Evolutionary conservation across 2,113 vertebrate genomes (phyloP).

Genomic region (Thalassoma bifasciatum): DNA sequence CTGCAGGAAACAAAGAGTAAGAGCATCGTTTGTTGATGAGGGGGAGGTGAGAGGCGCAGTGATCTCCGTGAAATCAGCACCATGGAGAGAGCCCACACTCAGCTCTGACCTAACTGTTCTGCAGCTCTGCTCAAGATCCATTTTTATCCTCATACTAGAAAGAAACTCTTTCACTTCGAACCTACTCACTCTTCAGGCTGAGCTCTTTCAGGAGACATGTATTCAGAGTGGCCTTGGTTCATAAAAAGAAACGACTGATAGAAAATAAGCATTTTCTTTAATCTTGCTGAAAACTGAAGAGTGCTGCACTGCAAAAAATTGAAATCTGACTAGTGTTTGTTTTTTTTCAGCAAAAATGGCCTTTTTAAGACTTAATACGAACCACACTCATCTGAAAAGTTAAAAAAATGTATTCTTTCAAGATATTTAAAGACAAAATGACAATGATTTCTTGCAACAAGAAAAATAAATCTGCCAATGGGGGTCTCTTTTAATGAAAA

Average conservation of each 20-base stretch:
- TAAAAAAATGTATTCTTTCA: too few relatives aligned
- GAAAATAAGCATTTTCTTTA: too few relatives aligned
- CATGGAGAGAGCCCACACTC: slow-evolving; percentile 65
- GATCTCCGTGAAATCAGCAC: slow-evolving; percentile 63
- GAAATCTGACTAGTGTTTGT: too few relatives aligned
- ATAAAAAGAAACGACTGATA: slow-evolving; percentile 12
- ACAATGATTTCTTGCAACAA: too few relatives aligned
- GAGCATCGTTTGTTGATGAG: not conserved
- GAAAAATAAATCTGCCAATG: too few relatives aligned
- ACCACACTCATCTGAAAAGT: too few relatives aligned
- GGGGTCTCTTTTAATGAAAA: too few relatives aligned
- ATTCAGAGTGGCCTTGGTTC: slow-evolving; percentile 54
- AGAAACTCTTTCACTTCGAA: slow-evolving; percentile 5
- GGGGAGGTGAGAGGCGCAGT: not conserved
- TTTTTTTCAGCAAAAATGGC: too few relatives aligned
- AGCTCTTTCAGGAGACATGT: slow-evolving; percentile 4
- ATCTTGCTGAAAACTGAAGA: not conserved
- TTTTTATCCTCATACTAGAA: not conserved
- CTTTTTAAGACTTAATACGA: too few relatives aligned
- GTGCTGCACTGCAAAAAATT: too few relatives aligned
- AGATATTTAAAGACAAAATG: too few relatives aligned
- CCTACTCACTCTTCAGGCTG: slow-evolving; percentile 25
- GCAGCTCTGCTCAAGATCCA: not conserved
- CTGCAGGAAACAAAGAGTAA: slow-evolving; percentile 11
- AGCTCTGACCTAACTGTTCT: not conserved